A percentile compares a stretch with the other conserved stretches of the same genome.
These are phyloP conservation scores for Neomonachus schauinslandi DNA, from an alignment of 2,113 vertebrate genomes.

Conservation along the genomic window DNA sequence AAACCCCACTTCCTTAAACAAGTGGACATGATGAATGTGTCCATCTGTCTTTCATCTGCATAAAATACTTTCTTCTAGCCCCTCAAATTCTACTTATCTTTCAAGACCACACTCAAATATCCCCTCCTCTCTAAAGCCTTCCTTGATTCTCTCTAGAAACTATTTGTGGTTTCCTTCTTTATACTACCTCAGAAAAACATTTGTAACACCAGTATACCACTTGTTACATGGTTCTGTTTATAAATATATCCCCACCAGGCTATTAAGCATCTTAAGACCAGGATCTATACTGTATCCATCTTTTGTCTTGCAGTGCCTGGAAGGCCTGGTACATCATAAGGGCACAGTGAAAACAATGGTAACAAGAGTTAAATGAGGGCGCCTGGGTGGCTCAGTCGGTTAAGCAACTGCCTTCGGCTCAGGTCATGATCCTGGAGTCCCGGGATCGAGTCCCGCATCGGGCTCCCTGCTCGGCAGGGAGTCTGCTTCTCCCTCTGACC, in stretches of 20 bases:
- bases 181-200: neutral
- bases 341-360: neutral
- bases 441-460: too few relatives aligned
- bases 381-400: neutral
- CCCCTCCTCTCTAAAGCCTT: neutral
- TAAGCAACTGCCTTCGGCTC: too few relatives aligned
- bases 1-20: conserved; percentile 27
- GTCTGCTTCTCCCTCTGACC: too few relatives aligned
- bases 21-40: neutral
- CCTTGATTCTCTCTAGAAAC: neutral
- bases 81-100: conserved; percentile 50
- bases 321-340: neutral
- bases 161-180: conserved; percentile 17
- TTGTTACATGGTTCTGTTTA: neutral
- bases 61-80: neutral
- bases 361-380: neutral
- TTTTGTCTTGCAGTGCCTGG: neutral
- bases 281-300: neutral
- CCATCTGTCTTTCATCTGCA: neutral
- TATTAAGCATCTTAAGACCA: conserved; percentile 2
- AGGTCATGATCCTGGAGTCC: too few relatives aligned
- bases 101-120: neutral
- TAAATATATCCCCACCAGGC: neutral
- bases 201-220: neutral
- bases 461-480: too few relatives aligned